Conservation (phyloP, 2,797 vertebrate genomes). For the Enteromius fasciolatus region DNA sequence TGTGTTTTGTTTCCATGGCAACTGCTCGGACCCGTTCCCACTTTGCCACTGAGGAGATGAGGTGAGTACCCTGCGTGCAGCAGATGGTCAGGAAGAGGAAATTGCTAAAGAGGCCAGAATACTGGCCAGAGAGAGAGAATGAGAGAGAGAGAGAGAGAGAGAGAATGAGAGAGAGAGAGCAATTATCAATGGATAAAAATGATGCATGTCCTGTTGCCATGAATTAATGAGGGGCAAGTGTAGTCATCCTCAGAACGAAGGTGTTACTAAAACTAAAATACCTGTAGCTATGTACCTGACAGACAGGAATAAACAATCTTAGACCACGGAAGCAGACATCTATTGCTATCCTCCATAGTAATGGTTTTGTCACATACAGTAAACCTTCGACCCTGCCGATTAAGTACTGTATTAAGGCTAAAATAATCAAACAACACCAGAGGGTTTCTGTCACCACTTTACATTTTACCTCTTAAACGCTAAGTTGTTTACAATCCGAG, state of each 20-base stretch:
- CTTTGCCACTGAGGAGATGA: conserved; percentile 33
- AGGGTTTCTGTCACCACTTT: neutral
- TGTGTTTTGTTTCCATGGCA: conserved; percentile 32
- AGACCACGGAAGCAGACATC: neutral
- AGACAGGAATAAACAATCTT: neutral
- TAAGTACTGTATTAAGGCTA: too few species aligned
- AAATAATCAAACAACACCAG: neutral
- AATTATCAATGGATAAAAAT: conserved; percentile 15
- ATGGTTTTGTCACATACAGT: too few species aligned
- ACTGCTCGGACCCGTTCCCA: conserved; percentile 13
- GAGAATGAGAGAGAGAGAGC: neutral
- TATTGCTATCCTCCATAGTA: too few species aligned
- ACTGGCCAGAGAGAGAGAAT: neutral
- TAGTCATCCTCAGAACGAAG: neutral
- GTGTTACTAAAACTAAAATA: neutral
- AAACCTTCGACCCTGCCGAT: too few species aligned
- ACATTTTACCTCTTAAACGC: neutral
- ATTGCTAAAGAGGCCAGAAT: conserved; percentile 36
- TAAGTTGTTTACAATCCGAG: neutral
- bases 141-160: neutral
- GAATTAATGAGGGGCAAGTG: neutral
- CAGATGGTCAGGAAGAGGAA: conserved; percentile 60
- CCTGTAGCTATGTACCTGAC: neutral
- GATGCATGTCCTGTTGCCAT: neutral
- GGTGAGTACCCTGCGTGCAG: conserved; percentile 25